These are phyloP conservation scores for Zaprionus vittiger DNA, from an alignment of 1,140 invertebrate species.

Conservation along the genomic window DNA sequence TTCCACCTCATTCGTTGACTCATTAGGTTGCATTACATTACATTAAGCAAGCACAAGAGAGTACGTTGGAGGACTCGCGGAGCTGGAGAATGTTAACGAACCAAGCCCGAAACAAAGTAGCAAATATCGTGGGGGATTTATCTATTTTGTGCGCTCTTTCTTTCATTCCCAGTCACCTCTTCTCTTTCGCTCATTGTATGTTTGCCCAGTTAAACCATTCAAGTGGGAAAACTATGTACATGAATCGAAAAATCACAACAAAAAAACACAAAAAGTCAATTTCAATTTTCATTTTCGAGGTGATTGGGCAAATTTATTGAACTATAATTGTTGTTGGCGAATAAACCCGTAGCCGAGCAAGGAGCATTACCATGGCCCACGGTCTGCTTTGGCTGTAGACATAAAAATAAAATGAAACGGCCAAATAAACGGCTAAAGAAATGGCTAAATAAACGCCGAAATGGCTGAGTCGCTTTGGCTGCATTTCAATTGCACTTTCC, in stretches of 20 bases:
- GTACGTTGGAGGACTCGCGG: neutral
- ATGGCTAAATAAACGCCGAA: slow-evolving; percentile 43
- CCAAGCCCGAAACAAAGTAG: neutral
- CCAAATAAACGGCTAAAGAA: slow-evolving; percentile 38
- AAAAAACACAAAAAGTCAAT: neutral
- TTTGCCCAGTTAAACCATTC: neutral
- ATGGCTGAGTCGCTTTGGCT: slow-evolving; percentile 22
- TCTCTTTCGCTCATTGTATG: neutral
- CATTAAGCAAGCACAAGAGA: slow-evolving; percentile 15
- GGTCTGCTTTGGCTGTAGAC: slow-evolving; percentile 22
- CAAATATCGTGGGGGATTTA: slow-evolving; percentile 9
- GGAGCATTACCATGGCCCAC: slow-evolving; percentile 5
- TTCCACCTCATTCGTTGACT: neutral
- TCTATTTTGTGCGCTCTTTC: neutral
- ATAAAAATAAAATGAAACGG: slow-evolving; percentile 52
- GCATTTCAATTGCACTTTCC: slow-evolving; percentile 35
- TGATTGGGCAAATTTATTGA: slow-evolving; percentile 47
- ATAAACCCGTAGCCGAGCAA: slow-evolving; percentile 7
- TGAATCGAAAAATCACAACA: neutral
- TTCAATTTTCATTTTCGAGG: slow-evolving; percentile 26
- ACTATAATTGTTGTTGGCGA: slow-evolving; percentile 39
- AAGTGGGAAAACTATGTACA: slow-evolving; percentile 7
- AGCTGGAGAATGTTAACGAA: neutral
- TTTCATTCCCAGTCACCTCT: neutral
- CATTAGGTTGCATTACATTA: slow-evolving; percentile 4